Conservation (phyloP, 2,888 invertebrate species). For the Nephrotoma guestfalica region DNA sequence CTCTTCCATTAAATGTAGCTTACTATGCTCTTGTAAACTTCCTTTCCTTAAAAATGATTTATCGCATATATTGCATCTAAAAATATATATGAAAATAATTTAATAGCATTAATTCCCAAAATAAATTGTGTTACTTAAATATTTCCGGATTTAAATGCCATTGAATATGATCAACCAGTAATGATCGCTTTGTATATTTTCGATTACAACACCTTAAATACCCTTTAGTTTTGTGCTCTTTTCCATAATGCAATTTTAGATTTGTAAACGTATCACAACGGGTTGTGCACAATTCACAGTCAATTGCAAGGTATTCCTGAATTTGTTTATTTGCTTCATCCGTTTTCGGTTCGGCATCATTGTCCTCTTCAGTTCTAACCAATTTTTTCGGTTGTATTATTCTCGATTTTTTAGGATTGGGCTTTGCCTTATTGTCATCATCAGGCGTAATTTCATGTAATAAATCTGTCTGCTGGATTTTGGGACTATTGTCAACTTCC, state of each 20-base stretch:
- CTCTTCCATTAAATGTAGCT: not conserved
- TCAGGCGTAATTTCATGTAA: too few species aligned
- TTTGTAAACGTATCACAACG: constrained; percentile 18
- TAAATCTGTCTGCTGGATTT: too few species aligned
- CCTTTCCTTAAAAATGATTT: not conserved
- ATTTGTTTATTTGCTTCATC: not conserved
- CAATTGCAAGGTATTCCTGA: not conserved
- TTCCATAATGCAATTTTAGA: constrained; percentile 24
- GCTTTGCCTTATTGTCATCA: too few species aligned
- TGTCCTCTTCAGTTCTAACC: not conserved
- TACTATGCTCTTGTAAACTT: not conserved
- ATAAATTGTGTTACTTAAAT: constrained; percentile 21
- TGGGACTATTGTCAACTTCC: too few species aligned
- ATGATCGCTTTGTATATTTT: constrained; percentile 26
- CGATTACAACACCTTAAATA: constrained; percentile 28
- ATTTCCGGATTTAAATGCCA: constrained; percentile 28
- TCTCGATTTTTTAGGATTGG: not conserved
- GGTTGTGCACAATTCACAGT: not conserved
- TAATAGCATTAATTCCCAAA: not conserved
- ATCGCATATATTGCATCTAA: not conserved
- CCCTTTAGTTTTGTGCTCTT: constrained; percentile 22
- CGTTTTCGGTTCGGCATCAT: not conserved
- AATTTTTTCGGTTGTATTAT: not conserved
- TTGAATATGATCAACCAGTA: constrained; percentile 28
- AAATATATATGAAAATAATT: not conserved